Evolutionary conservation across 2,888 invertebrate species (phyloP), one percentile per base, ranked within the genome.

Genomic region (Drosophila acutilabella): DNA sequence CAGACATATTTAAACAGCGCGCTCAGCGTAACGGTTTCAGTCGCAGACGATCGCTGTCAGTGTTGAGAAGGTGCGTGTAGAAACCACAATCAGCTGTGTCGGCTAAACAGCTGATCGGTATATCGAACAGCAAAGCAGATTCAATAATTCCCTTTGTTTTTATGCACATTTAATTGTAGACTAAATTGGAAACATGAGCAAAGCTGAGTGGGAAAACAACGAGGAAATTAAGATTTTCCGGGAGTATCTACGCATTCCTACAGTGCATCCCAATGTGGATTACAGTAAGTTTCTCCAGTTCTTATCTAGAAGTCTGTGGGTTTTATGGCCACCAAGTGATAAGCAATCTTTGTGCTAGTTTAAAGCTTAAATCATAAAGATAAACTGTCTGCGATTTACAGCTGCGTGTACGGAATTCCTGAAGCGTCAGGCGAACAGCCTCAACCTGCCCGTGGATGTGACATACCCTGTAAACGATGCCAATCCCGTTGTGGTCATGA

Each of bases 201-300:
- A 72, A 30, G 42, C 72, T 6, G 62, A 78, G 71, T 94, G 93
- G 93, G 92, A 93, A 61, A 91, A 91, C 47, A 93, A 94, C 87
- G 93, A 93, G 85, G 95, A 95, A 75, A 94, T 97, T 64, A 94
- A 96, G 80, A 95, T 96, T 89, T 97, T 98, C 89, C 94, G 96
- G 68, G 96, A 97, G 90, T 98, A 98, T 93, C 93, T 98, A 58
- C 94, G 94, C 83, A 97, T 98, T 87, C 96, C 97, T 10, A 97
- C 97, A 50, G 96, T 98, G 3, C 98, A 98, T 86, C 98, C 98
- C 0, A 93, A 96, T 89, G 93, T 97, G 26, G 95, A 98, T 92
- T 98, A 98, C 91, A 95, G 98, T 97, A 93, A 95, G 92, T 89
- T 13, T 33, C n/a, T 16, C 2, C 13, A 18, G 33, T 38, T 7